phyloP scores from a whole-genome alignment of 2,888 invertebrate species.

The Apamea crenata region DNA sequence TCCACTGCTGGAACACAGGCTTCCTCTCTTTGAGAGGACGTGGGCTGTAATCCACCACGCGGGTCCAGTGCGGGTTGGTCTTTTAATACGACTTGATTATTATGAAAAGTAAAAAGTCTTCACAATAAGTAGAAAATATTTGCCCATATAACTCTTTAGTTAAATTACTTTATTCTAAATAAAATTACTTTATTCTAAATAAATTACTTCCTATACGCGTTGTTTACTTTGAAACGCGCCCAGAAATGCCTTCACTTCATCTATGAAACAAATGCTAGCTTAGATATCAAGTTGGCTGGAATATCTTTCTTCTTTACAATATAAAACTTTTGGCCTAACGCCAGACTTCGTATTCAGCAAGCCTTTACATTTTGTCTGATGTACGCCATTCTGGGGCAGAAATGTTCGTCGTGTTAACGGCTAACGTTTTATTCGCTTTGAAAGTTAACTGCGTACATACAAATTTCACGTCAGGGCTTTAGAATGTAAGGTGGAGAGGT shows the following conservation, averaged over 20 bases:
- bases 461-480: conserved; percentile 53
- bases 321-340: conserved; percentile 58
- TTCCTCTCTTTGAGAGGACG: too few species aligned
- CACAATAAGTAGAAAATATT: neutral
- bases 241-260: conserved; percentile 51
- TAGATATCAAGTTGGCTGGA: conserved; percentile 53
- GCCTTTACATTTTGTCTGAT: conserved; percentile 47
- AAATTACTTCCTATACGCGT: conserved; percentile 33
- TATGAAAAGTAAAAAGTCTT: neutral
- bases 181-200: conserved; percentile 35
- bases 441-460: conserved; percentile 36
- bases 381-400: conserved; percentile 37
- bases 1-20: too few species aligned
- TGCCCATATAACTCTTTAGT: neutral
- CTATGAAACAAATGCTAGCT: conserved; percentile 49
- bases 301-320: conserved; percentile 52
- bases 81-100: neutral
- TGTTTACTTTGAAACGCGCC: conserved; percentile 48
- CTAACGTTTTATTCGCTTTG: conserved; percentile 42
- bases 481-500: conserved; percentile 26
- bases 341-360: conserved; percentile 60
- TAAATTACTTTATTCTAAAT: conserved; percentile 33
- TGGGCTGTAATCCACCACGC: too few species aligned
- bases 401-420: conserved; percentile 60
- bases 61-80: too few species aligned